Evolutionary conservation across 1,140 invertebrate species (phyloP), one percentile per base, ranked within the genome.

Genomic region (Penaeus japonicus): DNA sequence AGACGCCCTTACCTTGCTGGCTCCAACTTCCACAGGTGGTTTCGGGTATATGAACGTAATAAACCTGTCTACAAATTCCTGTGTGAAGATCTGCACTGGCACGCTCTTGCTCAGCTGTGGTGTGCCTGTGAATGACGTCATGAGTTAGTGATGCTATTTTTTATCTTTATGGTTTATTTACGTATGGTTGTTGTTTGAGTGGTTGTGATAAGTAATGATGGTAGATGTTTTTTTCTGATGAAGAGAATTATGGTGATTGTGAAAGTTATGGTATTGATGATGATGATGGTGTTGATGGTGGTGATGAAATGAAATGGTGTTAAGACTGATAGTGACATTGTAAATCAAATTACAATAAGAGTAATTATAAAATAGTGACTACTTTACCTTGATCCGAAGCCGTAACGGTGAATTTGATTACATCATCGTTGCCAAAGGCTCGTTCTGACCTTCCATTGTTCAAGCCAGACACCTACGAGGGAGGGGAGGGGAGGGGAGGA

Each of bases 341-440:
- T 2, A 0, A n/a, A 77, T 77, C 2, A 77, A 35, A 77, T 22
- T 30, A 77, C 27, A 47, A 77, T 77, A 35, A 35, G 24, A 77
- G 32, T 47, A 77, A 47, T 32, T 24, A 57, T 30, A 20, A 47
- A 22, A 81, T 0, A 54, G 7, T 53, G 4, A 12, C 30, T 53
- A 24, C 53, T 89, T 90, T 90, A 91, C 96, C 96, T 88, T 96
- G 93, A 93, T 97, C 96, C 91, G 96, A 96, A 20, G 96, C 96
- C 91, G 96, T 93, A 30, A 95, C 94, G 55, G 94, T 95, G 10
- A 96, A 92, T 3, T 94, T 93, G 87, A 91, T 91, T 10, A 92
- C 89, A n/a, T 90, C 80, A 24, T 89, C 84, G 10, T 94, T 95
- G 53, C 84, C 86, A 55, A 65, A 47, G 0, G 47, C 47, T 47